A percentile compares a stretch with the other conserved stretches of the same genome.
Evolutionary conservation across 1,140 invertebrate species (phyloP).

Genomic region (Conus ventricosus): DNA sequence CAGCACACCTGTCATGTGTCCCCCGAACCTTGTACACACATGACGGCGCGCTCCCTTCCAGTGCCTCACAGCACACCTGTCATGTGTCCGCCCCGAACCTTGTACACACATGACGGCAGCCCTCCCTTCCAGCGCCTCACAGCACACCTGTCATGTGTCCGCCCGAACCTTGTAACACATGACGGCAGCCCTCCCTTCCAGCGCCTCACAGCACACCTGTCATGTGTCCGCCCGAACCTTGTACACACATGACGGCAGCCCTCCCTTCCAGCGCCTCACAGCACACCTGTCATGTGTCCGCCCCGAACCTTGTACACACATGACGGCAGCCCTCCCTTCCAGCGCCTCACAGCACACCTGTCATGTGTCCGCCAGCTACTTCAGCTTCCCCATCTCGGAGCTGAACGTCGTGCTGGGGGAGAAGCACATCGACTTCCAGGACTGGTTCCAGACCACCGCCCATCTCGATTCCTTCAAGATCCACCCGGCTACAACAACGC

Average conservation of each 20-base stretch:
- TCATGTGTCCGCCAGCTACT: background rate
- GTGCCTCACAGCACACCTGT: background rate
- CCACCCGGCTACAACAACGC: background rate
- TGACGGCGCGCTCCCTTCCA: background rate
- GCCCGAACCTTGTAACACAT: too few relatives aligned
- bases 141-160: background rate
- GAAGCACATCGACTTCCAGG: background rate
- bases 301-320: too few relatives aligned
- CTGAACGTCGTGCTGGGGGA: background rate
- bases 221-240: background rate
- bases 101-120: background rate
- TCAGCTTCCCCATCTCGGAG: background rate
- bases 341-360: background rate
- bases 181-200: background rate
- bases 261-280: background rate
- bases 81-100: background rate
- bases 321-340: background rate
- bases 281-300: background rate
- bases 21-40: too few relatives aligned
- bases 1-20: background rate
- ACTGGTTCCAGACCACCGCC: background rate
- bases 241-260: background rate
- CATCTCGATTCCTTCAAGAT: constrained; percentile 9
- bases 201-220: background rate
- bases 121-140: background rate